A percentile compares a stretch with the other conserved stretches of the same genome.
Conservation (phyloP, 1,140 invertebrate species). For the Drosophila prosaltans region DNA sequence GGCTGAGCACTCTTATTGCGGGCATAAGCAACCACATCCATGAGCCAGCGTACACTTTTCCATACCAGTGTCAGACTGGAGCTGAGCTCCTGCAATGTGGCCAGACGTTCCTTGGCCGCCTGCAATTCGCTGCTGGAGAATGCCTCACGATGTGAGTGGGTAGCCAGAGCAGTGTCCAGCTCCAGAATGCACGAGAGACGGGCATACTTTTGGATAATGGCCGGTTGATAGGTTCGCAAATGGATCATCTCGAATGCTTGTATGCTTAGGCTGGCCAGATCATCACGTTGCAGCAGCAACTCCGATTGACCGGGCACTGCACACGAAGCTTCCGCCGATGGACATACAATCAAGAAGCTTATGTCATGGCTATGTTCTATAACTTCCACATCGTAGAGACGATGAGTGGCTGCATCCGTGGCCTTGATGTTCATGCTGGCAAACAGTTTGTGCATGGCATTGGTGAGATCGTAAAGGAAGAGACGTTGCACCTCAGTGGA, state of each 20-base stretch:
- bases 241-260: slow-evolving; percentile 96
- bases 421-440: slow-evolving; percentile 90
- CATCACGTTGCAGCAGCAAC: slow-evolving; percentile 90
- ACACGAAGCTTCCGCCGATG: slow-evolving; percentile 94
- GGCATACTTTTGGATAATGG: slow-evolving; percentile 94
- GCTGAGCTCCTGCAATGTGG: slow-evolving; percentile 92
- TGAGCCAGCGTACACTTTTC: slow-evolving; percentile 97
- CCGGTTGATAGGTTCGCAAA: slow-evolving; percentile 94
- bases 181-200: slow-evolving; percentile 96
- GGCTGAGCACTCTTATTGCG: slow-evolving; percentile 88
- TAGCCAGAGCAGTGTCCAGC: slow-evolving; percentile 94
- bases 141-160: slow-evolving; percentile 95
- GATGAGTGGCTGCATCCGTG: slow-evolving; percentile 88
- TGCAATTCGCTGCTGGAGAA: slow-evolving; percentile 95
- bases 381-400: slow-evolving; percentile 95
- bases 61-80: slow-evolving; percentile 92
- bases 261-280: slow-evolving; percentile 93
- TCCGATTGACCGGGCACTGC: slow-evolving; percentile 94
- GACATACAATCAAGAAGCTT: slow-evolving; percentile 94
- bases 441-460: slow-evolving; percentile 89
- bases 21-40: slow-evolving; percentile 96
- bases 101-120: slow-evolving; percentile 92
- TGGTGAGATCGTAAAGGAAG: slow-evolving; percentile 90
- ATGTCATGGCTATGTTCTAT: slow-evolving; percentile 94
- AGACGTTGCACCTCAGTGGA: slow-evolving; percentile 90